phyloP scores from a whole-genome alignment of 92 coral and sea anemone species.

The Desmophyllum pertusum region DNA sequence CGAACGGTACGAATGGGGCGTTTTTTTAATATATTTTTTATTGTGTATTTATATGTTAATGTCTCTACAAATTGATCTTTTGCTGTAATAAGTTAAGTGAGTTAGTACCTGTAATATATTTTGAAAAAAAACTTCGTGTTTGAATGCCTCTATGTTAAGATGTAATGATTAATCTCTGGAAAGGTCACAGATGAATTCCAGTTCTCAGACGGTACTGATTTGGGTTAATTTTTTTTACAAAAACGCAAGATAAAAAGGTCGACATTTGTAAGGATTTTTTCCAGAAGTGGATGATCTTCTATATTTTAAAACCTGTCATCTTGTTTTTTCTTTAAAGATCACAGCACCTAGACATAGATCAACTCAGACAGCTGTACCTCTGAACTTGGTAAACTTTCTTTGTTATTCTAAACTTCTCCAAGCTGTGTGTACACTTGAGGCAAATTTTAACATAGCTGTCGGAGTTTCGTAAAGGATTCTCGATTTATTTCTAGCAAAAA shows the following conservation, averaged over 20 bases:
- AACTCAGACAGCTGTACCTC: constrained; percentile 47
- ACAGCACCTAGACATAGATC: constrained; percentile 15
- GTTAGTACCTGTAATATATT: constrained; percentile 3
- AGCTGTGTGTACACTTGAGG: constrained; percentile 59
- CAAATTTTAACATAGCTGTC: constrained; percentile 30
- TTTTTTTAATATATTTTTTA: not conserved
- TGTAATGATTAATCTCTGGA: not conserved
- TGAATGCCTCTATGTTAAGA: not conserved
- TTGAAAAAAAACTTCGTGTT: not conserved
- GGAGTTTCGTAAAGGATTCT: constrained; percentile 3
- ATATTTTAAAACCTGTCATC: constrained; percentile 32
- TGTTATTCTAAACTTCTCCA: constrained; percentile 60
- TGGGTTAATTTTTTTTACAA: not conserved
- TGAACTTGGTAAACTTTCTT: constrained; percentile 48
- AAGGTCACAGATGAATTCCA: not conserved
- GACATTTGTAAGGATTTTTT: not conserved
- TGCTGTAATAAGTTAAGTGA: not conserved
- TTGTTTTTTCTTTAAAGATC: constrained; percentile 27
- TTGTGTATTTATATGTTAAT: not conserved
- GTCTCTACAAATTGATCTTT: constrained; percentile 1
- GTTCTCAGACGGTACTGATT: not conserved
- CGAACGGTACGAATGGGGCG: not conserved
- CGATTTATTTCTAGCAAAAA: constrained; percentile 26
- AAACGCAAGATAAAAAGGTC: not conserved
- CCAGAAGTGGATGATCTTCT: constrained; percentile 14